A percentile compares a stretch with the other conserved stretches of the same genome.
Conservation (phyloP, 2,113 vertebrate genomes). For the Triplophysa siluroides region DNA sequence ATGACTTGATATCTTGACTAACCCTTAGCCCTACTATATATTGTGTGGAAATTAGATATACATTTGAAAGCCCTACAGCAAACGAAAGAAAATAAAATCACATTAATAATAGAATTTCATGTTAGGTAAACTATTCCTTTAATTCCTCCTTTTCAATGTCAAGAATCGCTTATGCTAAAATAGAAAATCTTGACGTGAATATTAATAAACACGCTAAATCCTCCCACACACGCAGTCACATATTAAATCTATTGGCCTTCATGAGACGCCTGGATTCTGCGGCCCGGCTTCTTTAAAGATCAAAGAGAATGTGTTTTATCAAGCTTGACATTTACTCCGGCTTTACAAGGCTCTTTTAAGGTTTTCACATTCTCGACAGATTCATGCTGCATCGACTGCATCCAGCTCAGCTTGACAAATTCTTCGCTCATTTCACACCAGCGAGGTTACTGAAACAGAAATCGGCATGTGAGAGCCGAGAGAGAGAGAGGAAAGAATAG, state of each 20-base stretch:
- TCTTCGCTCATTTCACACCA: slow-evolving; percentile 43
- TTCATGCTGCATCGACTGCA: slow-evolving; percentile 9
- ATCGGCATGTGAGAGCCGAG: slow-evolving; percentile 10
- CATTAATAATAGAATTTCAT: too few species aligned
- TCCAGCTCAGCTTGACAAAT: slow-evolving; percentile 43
- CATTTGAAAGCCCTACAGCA: too few species aligned
- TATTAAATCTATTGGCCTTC: slow-evolving; percentile 28
- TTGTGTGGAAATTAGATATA: too few species aligned
- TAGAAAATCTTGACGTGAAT: slow-evolving; percentile 32
- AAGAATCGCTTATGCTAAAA: slow-evolving; percentile 51
- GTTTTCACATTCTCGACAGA: slow-evolving; percentile 10
- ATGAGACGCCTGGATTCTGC: slow-evolving; percentile 29
- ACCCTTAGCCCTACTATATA: too few species aligned
- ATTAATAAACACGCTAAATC: slow-evolving; percentile 45
- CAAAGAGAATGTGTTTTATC: slow-evolving; percentile 57
- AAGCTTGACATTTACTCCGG: slow-evolving; percentile 59
- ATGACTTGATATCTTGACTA: too few species aligned
- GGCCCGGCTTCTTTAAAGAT: slow-evolving; percentile 48
- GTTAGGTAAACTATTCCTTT: neutral
- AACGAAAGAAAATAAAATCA: too few species aligned
- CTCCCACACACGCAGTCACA: slow-evolving; percentile 13
- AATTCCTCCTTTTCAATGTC: neutral
- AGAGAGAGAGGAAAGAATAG: neutral
- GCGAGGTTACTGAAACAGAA: slow-evolving; percentile 35
- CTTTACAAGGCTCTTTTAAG: slow-evolving; percentile 44